A percentile compares a stretch with the other conserved stretches of the same genome.
These are phyloP conservation scores for Hippopotamus amphibius DNA, from an alignment of 2,113 vertebrate genomes.

Conservation along the genomic window DNA sequence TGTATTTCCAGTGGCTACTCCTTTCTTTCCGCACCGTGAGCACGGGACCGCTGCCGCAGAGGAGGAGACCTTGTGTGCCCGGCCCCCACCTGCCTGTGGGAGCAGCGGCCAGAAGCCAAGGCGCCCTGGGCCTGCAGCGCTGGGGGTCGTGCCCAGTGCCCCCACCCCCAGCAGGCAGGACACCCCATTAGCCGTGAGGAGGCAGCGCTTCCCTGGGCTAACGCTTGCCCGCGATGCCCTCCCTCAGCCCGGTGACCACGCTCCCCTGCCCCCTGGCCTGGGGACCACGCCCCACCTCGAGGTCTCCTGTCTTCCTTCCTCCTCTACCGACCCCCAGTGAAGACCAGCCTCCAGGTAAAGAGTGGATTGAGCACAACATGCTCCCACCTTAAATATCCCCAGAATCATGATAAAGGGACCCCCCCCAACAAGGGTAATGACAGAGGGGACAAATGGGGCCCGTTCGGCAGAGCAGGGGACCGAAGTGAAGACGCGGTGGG, in stretches of 20 bases:
- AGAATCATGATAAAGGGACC: too few relatives aligned
- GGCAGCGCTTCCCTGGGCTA: background rate
- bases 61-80: background rate
- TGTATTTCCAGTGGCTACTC: background rate
- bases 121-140: background rate
- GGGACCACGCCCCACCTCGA: background rate
- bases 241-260: background rate
- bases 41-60: too few relatives aligned
- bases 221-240: rapidly evolving
- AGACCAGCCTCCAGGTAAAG: background rate
- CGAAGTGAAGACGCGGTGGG: rapidly evolving
- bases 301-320: background rate
- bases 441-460: background rate
- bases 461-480: background rate
- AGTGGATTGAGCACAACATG: background rate
- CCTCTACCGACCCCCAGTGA: background rate
- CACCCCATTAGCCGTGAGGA: background rate
- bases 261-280: background rate
- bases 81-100: background rate
- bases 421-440: background rate
- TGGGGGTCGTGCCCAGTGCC: too few relatives aligned
- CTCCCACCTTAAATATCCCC: background rate
- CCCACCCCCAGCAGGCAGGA: too few relatives aligned
- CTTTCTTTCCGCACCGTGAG: background rate
- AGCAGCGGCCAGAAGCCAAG: background rate